These are phyloP conservation scores for Drosophila triauraria DNA, from an alignment of 1,140 invertebrate species.

Conservation along the genomic window DNA sequence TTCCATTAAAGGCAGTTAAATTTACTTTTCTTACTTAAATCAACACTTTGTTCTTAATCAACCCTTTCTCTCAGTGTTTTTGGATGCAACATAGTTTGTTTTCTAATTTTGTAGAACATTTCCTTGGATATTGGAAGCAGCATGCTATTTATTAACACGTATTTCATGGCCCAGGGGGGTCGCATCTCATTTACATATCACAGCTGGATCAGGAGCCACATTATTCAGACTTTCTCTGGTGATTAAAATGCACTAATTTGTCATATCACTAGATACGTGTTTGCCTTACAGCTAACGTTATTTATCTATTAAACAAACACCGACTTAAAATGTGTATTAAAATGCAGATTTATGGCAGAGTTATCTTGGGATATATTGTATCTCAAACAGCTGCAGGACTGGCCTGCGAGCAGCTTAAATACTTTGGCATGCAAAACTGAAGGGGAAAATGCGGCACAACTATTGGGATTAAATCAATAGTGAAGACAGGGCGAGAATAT, in stretches of 20 bases:
- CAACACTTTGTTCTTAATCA: not conserved
- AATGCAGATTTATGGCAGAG: not conserved
- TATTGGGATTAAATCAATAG: constrained; percentile 18
- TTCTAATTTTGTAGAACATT: constrained; percentile 46
- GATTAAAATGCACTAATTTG: constrained; percentile 12
- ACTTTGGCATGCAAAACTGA: constrained; percentile 58
- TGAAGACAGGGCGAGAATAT: not conserved
- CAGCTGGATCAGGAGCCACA: constrained; percentile 17
- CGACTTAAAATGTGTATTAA: constrained; percentile 7
- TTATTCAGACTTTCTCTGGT: not conserved
- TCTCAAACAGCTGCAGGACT: not conserved
- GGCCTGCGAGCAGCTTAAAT: constrained; percentile 26
- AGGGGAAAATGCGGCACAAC: constrained; percentile 7
- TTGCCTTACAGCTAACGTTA: constrained; percentile 11
- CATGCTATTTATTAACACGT: constrained; percentile 39
- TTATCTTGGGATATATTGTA: not conserved
- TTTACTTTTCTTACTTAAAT: not conserved
- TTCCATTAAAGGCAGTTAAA: too few relatives aligned
- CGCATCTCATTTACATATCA: constrained; percentile 25
- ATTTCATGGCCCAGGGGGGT: not conserved
- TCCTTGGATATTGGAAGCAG: constrained; percentile 46
- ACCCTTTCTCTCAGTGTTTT: not conserved
- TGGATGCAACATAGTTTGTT: constrained; percentile 46
- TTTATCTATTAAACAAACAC: constrained; percentile 14
- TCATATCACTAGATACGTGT: not conserved